phyloP scores from a whole-genome alignment of 2,113 vertebrate species.

The Amazona guildingii region DNA sequence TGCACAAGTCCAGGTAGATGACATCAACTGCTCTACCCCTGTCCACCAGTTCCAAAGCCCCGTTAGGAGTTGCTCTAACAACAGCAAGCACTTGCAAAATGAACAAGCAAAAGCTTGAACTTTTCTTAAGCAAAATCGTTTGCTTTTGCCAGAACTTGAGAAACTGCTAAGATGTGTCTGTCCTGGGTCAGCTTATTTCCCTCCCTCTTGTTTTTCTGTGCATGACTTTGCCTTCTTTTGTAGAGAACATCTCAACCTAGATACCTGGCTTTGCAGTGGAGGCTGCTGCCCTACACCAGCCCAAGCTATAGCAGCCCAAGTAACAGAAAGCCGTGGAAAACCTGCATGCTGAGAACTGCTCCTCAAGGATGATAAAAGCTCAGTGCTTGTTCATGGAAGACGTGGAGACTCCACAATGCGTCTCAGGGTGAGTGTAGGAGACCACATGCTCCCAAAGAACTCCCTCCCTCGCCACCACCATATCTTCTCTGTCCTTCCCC shows the following conservation, averaged over 20 bases:
- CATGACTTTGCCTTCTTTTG: neutral
- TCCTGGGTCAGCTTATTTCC: neutral
- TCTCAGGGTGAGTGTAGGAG: neutral
- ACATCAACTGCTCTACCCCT: too few relatives aligned
- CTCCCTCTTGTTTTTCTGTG: neutral
- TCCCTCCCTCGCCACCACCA: neutral
- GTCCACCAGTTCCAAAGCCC: too few relatives aligned
- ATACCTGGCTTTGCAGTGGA: neutral
- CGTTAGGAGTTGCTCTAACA: neutral
- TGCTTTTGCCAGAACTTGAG: neutral
- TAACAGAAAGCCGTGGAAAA: neutral
- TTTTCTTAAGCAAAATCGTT: neutral
- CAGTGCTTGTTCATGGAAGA: neutral
- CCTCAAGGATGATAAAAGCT: neutral
- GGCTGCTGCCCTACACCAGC: neutral
- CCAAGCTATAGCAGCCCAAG: neutral
- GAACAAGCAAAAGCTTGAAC: neutral
- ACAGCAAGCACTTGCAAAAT: neutral
- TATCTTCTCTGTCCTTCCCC: neutral
- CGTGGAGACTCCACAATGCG: fast-evolving
- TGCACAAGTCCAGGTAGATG: too few relatives aligned
- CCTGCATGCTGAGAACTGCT: fast-evolving
- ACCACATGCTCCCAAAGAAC: neutral
- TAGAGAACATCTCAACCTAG: neutral
- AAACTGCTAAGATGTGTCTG: neutral